phyloP scores from a whole-genome alignment of 2,888 invertebrate genomes.

The Scaptomyza reducta region DNA sequence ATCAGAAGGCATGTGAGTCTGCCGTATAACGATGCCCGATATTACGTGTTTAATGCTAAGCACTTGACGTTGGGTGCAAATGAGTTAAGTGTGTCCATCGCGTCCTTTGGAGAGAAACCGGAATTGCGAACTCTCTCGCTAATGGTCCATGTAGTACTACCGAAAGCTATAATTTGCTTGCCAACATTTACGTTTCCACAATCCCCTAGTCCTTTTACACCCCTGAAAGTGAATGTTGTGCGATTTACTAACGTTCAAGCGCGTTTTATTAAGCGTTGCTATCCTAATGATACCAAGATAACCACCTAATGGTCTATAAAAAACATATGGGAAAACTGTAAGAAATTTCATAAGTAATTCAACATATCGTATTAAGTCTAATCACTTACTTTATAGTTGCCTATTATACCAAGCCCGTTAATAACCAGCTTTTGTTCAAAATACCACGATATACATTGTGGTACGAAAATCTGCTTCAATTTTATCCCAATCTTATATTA shows the following conservation, averaged over 20 bases:
- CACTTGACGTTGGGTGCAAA: slow-evolving; percentile 28
- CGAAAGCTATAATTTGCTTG: not conserved
- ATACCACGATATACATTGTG: slow-evolving; percentile 33
- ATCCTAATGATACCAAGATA: not conserved
- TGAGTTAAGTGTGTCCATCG: slow-evolving; percentile 18
- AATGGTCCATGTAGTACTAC: slow-evolving; percentile 16
- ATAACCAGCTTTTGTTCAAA: slow-evolving; percentile 22
- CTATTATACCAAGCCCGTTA: not conserved
- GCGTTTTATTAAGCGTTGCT: slow-evolving; percentile 19
- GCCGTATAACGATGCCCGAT: slow-evolving; percentile 27
- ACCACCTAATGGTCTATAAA: slow-evolving; percentile 21
- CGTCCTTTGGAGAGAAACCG: not conserved
- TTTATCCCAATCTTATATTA: slow-evolving; percentile 27
- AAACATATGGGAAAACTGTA: slow-evolving; percentile 16
- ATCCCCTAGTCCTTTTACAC: slow-evolving; percentile 6
- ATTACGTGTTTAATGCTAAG: slow-evolving; percentile 23
- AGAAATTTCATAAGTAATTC: not conserved
- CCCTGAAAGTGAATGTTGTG: slow-evolving; percentile 5
- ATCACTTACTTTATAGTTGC: slow-evolving; percentile 6
- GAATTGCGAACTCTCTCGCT: slow-evolving; percentile 2
- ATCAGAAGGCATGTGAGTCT: slow-evolving; percentile 28
- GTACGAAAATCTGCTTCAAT: not conserved
- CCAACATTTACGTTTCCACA: slow-evolving; percentile 13
- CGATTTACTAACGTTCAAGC: slow-evolving; percentile 40
- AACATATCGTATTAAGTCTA: not conserved